Percentiles rank a stretch among this genome's conserved stretches.
Conservation (phyloP, 1,140 invertebrate species). For the Platorchestia sp. region DNA sequence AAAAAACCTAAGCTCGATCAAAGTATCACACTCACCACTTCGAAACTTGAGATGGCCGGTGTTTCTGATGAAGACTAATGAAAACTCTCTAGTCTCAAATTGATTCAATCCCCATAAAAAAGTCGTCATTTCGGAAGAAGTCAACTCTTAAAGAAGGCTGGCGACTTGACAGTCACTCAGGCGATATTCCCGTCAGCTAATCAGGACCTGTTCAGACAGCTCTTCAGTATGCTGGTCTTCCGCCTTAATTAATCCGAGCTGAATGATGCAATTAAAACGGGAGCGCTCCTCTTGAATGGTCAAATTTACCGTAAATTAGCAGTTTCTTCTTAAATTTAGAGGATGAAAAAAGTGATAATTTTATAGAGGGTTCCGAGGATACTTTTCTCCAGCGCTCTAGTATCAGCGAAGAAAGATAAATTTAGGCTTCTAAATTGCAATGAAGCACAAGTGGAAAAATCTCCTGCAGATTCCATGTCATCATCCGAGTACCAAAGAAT, state of each 20-base stretch:
- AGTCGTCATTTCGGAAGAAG: not conserved
- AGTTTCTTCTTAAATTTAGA: not conserved
- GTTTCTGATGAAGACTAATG: not conserved
- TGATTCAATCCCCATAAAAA: not conserved
- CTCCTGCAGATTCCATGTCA: too few relatives aligned
- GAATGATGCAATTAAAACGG: not conserved
- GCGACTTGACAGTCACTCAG: too few relatives aligned
- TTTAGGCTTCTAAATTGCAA: not conserved
- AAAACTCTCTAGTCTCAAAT: not conserved
- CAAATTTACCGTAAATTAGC: not conserved
- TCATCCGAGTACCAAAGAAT: too few relatives aligned
- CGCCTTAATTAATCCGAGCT: not conserved
- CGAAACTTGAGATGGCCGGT: not conserved
- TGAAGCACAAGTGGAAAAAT: not conserved
- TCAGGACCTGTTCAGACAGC: not conserved
- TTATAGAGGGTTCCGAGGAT: not conserved
- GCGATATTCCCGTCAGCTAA: not conserved
- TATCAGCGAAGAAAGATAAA: not conserved
- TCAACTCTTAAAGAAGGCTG: not conserved
- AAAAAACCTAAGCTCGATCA: not conserved
- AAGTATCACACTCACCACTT: not conserved
- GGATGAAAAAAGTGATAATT: not conserved
- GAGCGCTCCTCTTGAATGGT: not conserved
- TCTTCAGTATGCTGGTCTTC: not conserved
- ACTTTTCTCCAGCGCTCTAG: not conserved